These are phyloP conservation scores for Pseudolaguvia tuberculata DNA, from an alignment of 2,113 vertebrate species.

Conservation along the genomic window DNA sequence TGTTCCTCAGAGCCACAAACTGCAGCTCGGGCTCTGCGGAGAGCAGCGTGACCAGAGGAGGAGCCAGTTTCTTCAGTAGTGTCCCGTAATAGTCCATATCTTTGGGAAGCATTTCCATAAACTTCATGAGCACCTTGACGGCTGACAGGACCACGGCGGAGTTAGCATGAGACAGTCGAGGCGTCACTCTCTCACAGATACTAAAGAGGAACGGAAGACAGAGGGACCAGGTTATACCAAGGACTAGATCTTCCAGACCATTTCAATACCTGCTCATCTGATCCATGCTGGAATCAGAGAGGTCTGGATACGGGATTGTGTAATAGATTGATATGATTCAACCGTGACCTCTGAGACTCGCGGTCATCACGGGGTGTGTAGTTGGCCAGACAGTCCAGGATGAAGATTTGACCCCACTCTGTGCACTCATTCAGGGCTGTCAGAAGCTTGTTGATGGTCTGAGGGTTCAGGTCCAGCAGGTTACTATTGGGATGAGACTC, in stretches of 20 bases:
- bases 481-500: constrained; percentile 98
- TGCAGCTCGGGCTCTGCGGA: constrained; percentile 94
- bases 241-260: background rate
- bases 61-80: constrained; percentile 94
- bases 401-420: constrained; percentile 99
- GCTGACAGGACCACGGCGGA: constrained; percentile 94
- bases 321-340: background rate
- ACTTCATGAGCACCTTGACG: constrained; percentile 98
- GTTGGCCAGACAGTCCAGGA: constrained; percentile 95
- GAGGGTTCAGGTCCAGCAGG: constrained; percentile 92
- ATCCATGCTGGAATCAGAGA: background rate
- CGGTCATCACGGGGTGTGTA: constrained; percentile 94
- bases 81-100: constrained; percentile 96
- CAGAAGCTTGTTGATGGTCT: constrained; percentile 96
- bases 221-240: background rate
- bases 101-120: constrained; percentile 98
- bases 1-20: constrained; percentile 96
- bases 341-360: constrained; percentile 72
- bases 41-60: constrained; percentile 89
- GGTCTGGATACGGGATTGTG: background rate
- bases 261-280: background rate
- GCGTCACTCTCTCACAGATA: constrained; percentile 95
- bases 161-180: constrained; percentile 94
- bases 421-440: constrained; percentile 96
- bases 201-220: constrained; percentile 58